Percentiles rank a stretch among this genome's conserved stretches.
phyloP scores from a whole-genome alignment of 2,113 vertebrate genomes.

The Boulengerochromis microlepis region DNA sequence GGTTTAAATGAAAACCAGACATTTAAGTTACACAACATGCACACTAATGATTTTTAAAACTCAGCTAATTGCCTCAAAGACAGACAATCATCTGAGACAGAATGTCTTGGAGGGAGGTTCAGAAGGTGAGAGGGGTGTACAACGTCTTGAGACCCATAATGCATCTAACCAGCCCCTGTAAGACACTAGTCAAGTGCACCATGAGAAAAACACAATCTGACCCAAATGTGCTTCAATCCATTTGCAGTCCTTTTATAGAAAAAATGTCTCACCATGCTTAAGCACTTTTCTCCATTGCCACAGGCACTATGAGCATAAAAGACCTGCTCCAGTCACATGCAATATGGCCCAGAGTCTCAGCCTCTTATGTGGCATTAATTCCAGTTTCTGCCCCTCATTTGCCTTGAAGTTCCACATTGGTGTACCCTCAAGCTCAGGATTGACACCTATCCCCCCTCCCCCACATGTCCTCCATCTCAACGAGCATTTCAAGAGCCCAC shows the following conservation, averaged over 20 bases:
- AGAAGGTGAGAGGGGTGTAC: not conserved
- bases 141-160: not conserved
- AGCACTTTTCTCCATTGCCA: not conserved
- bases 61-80: not conserved
- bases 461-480: not conserved
- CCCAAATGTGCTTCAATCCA: not conserved
- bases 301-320: not conserved
- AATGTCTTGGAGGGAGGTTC: not conserved
- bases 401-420: not conserved
- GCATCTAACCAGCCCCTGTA: fast-evolving
- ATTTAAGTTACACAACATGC: not conserved
- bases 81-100: not conserved
- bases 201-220: not conserved
- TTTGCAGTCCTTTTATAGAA: not conserved
- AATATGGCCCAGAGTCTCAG: not conserved
- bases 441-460: fast-evolving
- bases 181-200: not conserved
- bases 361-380: not conserved
- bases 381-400: not conserved
- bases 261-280: not conserved
- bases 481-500: not conserved
- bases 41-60: not conserved
- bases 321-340: not conserved
- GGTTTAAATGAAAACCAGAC: not conserved
- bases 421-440: not conserved